phyloP scores from a whole-genome alignment of 2,888 invertebrate species.

The Ennomos erosarius region DNA sequence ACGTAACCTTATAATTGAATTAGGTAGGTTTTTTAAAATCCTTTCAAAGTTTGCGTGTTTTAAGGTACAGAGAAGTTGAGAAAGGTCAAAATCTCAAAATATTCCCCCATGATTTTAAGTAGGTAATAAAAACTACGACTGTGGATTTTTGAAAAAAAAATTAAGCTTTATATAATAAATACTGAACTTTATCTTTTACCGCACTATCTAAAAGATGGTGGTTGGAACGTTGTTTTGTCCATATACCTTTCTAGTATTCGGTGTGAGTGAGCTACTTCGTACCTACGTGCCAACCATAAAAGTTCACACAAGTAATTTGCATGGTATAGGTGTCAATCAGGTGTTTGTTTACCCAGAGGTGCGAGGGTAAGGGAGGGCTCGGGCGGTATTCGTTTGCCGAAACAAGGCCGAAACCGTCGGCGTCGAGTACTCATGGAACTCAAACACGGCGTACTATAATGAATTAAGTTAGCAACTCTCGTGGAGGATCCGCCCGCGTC shows the following conservation, averaged over 20 bases:
- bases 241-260: slow-evolving; percentile 6
- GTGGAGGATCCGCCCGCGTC: slow-evolving; percentile 63
- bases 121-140: too few relatives aligned
- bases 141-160: too few relatives aligned
- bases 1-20: slow-evolving; percentile 39
- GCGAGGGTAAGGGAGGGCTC: slow-evolving; percentile 40
- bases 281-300: slow-evolving; percentile 43
- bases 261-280: slow-evolving; percentile 7
- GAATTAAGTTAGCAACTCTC: slow-evolving; percentile 81
- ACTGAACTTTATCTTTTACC: too few relatives aligned
- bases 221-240: background rate
- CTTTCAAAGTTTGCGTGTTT: slow-evolving; percentile 22
- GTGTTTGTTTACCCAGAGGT: slow-evolving; percentile 62
- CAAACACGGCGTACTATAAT: slow-evolving; percentile 79
- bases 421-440: slow-evolving; percentile 67
- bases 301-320: slow-evolving; percentile 58
- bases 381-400: slow-evolving; percentile 52
- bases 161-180: too few relatives aligned
- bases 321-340: slow-evolving; percentile 71
- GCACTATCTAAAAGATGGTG: background rate
- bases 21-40: slow-evolving; percentile 32
- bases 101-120: background rate
- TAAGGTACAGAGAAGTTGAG: slow-evolving; percentile 5
- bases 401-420: slow-evolving; percentile 59
- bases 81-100: slow-evolving; percentile 8